These are phyloP conservation scores for Cherax quadricarinatus DNA, from an alignment of 1,140 invertebrate genomes.

Conservation along the genomic window DNA sequence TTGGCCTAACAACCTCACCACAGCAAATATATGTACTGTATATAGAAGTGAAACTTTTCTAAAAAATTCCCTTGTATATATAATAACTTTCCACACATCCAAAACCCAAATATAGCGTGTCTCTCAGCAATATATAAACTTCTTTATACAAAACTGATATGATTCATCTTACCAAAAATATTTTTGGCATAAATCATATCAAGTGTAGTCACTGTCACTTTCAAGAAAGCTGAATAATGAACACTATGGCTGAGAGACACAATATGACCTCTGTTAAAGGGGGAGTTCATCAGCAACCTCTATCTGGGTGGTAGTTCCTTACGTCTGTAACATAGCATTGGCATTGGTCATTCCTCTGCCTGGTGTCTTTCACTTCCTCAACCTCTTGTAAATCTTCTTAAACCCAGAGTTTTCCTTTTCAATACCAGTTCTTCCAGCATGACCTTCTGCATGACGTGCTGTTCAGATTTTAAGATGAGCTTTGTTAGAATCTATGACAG, in stretches of 20 bases:
- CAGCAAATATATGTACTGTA: constrained; percentile 15
- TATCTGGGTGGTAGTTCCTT: constrained; percentile 49
- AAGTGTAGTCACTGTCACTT: neutral
- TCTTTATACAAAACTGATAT: neutral
- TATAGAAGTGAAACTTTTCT: neutral
- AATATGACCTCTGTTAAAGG: constrained; percentile 12
- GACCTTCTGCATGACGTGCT: constrained; percentile 53
- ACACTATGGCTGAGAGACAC: constrained; percentile 38
- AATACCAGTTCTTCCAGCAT: constrained; percentile 37
- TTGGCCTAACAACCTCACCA: constrained; percentile 16
- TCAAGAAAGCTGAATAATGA: neutral
- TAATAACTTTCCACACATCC: constrained; percentile 22
- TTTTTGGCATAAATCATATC: neutral
- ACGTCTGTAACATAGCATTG: constrained; percentile 45
- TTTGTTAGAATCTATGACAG: constrained; percentile 29
- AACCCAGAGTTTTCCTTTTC: constrained; percentile 1
- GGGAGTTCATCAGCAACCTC: constrained; percentile 50
- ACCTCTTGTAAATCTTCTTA: constrained; percentile 18
- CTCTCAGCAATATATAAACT: constrained; percentile 42
- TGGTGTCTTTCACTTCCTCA: constrained; percentile 44
- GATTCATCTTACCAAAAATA: neutral
- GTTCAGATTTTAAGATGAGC: constrained; percentile 20
- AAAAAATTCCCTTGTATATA: neutral
- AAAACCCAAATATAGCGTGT: constrained; percentile 27
- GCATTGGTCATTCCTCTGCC: constrained; percentile 70